Evolutionary conservation across 2,113 vertebrate species (phyloP), one percentile per base, ranked within the genome.

Genomic region (Oncorhynchus kisutch): DNA sequence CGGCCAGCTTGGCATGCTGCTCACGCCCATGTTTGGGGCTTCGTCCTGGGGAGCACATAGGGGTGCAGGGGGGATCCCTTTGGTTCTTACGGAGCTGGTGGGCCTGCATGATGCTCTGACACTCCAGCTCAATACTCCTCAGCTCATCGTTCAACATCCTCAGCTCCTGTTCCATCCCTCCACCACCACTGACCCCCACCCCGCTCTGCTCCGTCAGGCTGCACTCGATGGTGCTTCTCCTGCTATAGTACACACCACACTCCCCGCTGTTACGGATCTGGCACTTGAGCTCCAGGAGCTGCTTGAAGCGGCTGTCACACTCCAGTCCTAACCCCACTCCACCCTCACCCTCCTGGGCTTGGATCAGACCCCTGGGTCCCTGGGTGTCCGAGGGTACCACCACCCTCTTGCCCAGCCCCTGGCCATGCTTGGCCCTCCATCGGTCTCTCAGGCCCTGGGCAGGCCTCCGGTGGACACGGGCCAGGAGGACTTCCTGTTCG

Each of bases 61-160:
- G 1, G 0, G 82, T 5, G 25, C 81, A 78, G 0, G 81, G 71
- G 27, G 81, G 69, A 4, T 86, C 80, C 8, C 74, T 59, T 62
- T 88, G 79, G 31, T 31, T 93, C 90, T 13, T 91, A 79, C 94
- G 95, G 60, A 96, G 94, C 73, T 88, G 92, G 80, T 98, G 96
- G 11, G 97, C 95, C 82, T 97, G 94, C 96, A 98, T 98, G 88
- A 99, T 98, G 77, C 92, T 98, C 90, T 98, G 97, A 88, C 97
- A 99, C 81, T 98, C 96, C 0, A 96, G 94, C 86, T 99, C 97
- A 78, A 98, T 98, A 80, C 89, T 99, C 51, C 95, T 92, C n/a
- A 99, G 92, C 74, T 99, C 97, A 77, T 98, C 96, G 2, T 98
- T 99, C 14, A 99, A 93, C 87, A 99, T 86, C 83, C 95, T 94